Conservation (phyloP, 2,113 vertebrate species). For the Ciconia boyciana region DNA sequence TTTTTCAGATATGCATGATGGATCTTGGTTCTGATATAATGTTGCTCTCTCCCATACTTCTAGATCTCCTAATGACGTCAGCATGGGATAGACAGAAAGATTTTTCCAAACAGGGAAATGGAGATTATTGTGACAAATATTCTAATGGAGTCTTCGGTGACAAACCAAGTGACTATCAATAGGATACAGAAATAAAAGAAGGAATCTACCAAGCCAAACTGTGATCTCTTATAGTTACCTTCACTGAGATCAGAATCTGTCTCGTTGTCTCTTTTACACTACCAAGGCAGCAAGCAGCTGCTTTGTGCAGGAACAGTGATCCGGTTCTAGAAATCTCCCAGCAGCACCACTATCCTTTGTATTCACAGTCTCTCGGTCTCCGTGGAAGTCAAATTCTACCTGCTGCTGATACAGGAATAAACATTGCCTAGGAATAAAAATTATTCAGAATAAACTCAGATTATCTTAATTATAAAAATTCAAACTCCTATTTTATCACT, state of each 20-base stretch:
- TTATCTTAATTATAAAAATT: background rate
- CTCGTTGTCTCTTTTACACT: background rate
- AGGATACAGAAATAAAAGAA: constrained; percentile 5
- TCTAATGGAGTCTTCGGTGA: background rate
- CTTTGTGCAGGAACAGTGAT: constrained; percentile 49
- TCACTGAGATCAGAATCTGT: background rate
- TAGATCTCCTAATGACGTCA: background rate
- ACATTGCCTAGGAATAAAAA: background rate
- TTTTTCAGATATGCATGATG: background rate
- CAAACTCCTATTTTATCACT: background rate
- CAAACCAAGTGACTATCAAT: background rate
- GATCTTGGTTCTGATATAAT: background rate
- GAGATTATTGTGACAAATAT: constrained; percentile 33
- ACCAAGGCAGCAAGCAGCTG: constrained; percentile 51
- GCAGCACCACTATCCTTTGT: constrained; percentile 28
- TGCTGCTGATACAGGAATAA: background rate
- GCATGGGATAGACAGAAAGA: background rate
- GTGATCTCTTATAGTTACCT: background rate
- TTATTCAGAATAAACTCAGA: background rate
- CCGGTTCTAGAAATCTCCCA: constrained; percentile 62
- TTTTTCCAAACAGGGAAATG: background rate
- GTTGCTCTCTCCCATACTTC: background rate
- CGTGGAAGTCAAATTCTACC: constrained; percentile 40
- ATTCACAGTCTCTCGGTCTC: background rate
- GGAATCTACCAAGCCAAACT: background rate